Percentiles rank a stretch among this genome's conserved stretches.
Evolutionary conservation across 1,140 invertebrate genomes (phyloP).

Genomic region (Diorhabda sublineata): DNA sequence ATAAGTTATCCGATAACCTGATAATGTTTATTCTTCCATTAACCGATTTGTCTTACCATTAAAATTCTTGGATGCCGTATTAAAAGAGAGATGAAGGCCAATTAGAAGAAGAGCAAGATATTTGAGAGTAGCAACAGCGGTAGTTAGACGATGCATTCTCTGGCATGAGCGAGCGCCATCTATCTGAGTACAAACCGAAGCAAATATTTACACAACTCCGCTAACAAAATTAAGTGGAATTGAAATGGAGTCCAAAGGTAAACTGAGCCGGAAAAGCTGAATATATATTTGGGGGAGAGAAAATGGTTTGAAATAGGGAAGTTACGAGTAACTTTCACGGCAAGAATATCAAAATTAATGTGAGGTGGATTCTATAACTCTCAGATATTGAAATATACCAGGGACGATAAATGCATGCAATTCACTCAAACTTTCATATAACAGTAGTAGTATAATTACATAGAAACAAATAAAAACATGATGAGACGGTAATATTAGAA

Average conservation of each 20-base stretch:
- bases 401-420: too few relatives aligned
- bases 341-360: neutral
- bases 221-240: conserved; percentile 51
- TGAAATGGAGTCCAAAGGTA: conserved; percentile 49
- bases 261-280: conserved; percentile 33
- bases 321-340: neutral
- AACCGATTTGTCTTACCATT: neutral
- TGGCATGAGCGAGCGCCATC: conserved; percentile 33
- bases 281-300: conserved; percentile 17
- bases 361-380: neutral
- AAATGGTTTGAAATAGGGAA: neutral
- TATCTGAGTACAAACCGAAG: conserved; percentile 39
- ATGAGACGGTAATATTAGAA: too few relatives aligned
- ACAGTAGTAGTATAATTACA: too few relatives aligned
- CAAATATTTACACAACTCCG: conserved; percentile 48
- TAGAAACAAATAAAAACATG: too few relatives aligned
- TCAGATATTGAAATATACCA: neutral
- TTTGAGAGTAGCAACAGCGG: conserved; percentile 1
- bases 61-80: neutral
- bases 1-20: neutral
- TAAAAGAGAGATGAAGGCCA: neutral
- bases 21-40: neutral
- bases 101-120: neutral
- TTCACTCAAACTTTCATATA: too few relatives aligned
- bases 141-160: conserved; percentile 1